Base-by-base conservation (phyloP, 2,888 invertebrate species). In the Lasius fuliginosus region DNA sequence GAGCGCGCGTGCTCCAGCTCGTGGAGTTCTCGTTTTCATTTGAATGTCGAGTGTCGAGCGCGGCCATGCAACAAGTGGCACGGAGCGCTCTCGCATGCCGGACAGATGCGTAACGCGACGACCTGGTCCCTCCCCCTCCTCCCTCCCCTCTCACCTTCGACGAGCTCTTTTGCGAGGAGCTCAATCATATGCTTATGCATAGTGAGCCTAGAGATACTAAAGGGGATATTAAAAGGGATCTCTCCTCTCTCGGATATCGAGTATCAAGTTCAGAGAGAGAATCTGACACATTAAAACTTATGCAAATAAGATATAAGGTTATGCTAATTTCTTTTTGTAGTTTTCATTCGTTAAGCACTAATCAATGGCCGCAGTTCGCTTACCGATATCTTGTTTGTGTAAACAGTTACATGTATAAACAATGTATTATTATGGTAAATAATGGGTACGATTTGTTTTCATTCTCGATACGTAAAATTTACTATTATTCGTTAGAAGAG, bases 51-150 rank as follows among this genome's bases (percentile, higher is more conserved):
- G 85, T 87, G 88, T 86, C 84, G 87, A 91, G 89, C 88, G 91
- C 89, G 87, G 87, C 89, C 90, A 84, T 92, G 93, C 93, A 93
- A 93, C 93, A 93, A 93, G 93, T 93, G 92, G 92, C 90, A 91
- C 91, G 81, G 87, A 86, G 71, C 88, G 92, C 90, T 90, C 91
- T 91, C 87, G 90, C 88, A 87, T 90, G 90, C 88, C 85, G 85
- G 73, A 79, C 89, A 89, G 89, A 84, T 74, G 71, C 74, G 85
- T 82, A 69, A 27, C 58, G 53, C 49, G 53, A 33, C 9, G 36
- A 69, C 62, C 15, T 46, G 74, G 62, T 42, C 56, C 85, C 83
- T 68, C 77, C 27, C 4, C 11, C 23, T 42, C 15, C 23, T 23
- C 23, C 23, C 23, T 0, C 9, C 30, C 15, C 18, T 46, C 1